These are phyloP conservation scores for Zaprionus tsacasi DNA, from an alignment of 1,140 invertebrate species.

Conservation along the genomic window DNA sequence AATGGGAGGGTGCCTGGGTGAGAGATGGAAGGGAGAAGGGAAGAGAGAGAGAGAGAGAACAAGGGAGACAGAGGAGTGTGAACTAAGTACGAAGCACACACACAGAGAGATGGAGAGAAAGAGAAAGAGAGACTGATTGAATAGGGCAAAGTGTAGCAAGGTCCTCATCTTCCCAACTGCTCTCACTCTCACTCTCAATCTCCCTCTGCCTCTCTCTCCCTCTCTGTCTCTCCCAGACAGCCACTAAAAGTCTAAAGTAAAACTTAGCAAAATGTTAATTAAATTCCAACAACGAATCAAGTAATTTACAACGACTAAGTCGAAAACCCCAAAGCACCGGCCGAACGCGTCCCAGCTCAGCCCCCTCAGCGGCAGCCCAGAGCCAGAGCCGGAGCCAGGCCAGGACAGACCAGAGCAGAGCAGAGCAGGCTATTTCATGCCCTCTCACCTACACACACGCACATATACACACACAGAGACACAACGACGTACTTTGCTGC, in stretches of 20 bases:
- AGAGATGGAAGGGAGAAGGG: not conserved
- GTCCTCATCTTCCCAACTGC: conserved; percentile 31
- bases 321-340: conserved; percentile 77
- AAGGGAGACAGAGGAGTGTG: not conserved
- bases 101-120: conserved; percentile 6
- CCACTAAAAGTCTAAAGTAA: conserved; percentile 79
- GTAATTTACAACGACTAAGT: conserved; percentile 82
- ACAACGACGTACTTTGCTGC: conserved; percentile 37
- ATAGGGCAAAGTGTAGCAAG: not conserved
- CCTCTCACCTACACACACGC: conserved; percentile 33
- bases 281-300: conserved; percentile 83
- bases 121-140: conserved; percentile 3
- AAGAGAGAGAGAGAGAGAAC: not conserved
- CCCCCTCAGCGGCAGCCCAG: too few species aligned
- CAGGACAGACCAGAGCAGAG: conserved; percentile 1
- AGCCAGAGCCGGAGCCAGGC: not conserved
- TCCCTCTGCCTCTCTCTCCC: conserved; percentile 6
- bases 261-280: conserved; percentile 83
- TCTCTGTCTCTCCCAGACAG: conserved; percentile 30
- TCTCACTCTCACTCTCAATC: not conserved
- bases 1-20: not conserved
- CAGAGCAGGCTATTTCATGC: conserved; percentile 29
- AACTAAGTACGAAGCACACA: conserved; percentile 4
- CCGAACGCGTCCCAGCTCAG: conserved; percentile 16
- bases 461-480: conserved; percentile 29